Evolutionary conservation across 2,797 vertebrate species (phyloP), one percentile per base, ranked within the genome.

Genomic region (Rhinatrema bivittatum): DNA sequence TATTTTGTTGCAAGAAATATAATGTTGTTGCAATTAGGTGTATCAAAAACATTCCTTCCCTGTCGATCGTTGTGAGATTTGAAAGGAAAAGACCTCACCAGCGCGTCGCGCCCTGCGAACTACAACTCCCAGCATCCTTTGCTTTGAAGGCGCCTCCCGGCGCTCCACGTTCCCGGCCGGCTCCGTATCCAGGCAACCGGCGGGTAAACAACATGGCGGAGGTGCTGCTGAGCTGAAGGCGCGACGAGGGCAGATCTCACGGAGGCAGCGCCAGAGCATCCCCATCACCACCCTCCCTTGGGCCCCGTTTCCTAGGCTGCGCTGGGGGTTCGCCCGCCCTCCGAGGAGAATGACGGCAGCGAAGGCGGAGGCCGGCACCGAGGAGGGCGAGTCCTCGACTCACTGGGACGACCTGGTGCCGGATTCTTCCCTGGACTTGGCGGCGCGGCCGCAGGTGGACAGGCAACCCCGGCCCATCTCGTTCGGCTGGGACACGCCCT

Each of bases 171-270:
- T 2, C 5, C 2, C 0, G 1, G 5, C 20, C 6, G 5, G n/a
- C 1, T 2, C 18, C 1, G 45, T 76, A 44, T 34, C 77, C 58
- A 2, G 58, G 50, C 46, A 61, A 84, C 80, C 2, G 0, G 3
- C 1, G 1, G 0, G 25, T 12, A 52, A 62, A 74, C 62, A 80
- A 68, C 24, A 78, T 78, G 77, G 64, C 62, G 53, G 32, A 29
- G 20, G 9, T n/a, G 14, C 27, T 0, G 3, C 8, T 3, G 7
- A 4, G 33, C 16, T 0, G 4, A 17, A 28, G 25, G 4, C 6
- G 20, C 26, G 12, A 28, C 20, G 7, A 4, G n/a, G n/a, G n/a
- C n/a, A n/a, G n/a, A n/a, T 7, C 1, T 3, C 2, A 0, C 1
- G n/a, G 17, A 21, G 9, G 16, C 3, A 7, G 0, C 0, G 19